Evolutionary conservation across 2,113 vertebrate species (phyloP).

Genomic region (Taurulus bubalis): DNA sequence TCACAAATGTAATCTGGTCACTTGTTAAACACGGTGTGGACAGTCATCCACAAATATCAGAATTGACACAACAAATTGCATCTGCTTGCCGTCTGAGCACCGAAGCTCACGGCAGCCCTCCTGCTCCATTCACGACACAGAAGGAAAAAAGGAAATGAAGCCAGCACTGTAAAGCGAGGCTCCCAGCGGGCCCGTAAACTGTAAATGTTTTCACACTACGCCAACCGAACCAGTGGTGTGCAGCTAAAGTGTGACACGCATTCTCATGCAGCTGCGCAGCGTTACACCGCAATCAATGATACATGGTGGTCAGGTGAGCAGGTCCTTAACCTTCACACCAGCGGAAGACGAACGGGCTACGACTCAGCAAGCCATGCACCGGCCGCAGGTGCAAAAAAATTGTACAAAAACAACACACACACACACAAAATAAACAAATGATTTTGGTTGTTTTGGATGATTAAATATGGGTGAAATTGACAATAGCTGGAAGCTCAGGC

Average conservation of each 20-base stretch:
- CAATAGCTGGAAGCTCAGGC: not conserved
- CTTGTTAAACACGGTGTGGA: constrained; percentile 47
- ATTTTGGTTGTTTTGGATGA: constrained; percentile 63
- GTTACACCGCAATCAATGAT: constrained; percentile 71
- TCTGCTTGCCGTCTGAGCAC: constrained; percentile 32
- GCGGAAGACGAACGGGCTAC: constrained; percentile 72
- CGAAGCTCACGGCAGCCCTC: constrained; percentile 1
- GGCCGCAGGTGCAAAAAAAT: constrained; percentile 48
- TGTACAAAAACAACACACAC: too few species aligned
- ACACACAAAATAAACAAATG: too few species aligned
- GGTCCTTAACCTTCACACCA: constrained; percentile 69
- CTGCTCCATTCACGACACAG: constrained; percentile 26
- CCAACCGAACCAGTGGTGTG: constrained; percentile 25
- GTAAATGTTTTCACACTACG: constrained; percentile 65
- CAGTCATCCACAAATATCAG: constrained; percentile 49
- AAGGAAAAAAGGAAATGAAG: constrained; percentile 38
- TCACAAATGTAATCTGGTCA: constrained; percentile 27
- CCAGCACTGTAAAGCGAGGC: constrained; percentile 41
- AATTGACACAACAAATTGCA: constrained; percentile 40
- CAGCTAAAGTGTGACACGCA: constrained; percentile 55
- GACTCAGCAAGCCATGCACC: constrained; percentile 58
- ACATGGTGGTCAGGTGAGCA: constrained; percentile 56
- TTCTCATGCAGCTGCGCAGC: constrained; percentile 35
- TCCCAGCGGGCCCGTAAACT: constrained; percentile 49
- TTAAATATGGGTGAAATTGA: constrained; percentile 7